These are phyloP conservation scores for Panagrolaimus sp. DNA, from an alignment of 1,140 invertebrate genomes.

Conservation along the genomic window DNA sequence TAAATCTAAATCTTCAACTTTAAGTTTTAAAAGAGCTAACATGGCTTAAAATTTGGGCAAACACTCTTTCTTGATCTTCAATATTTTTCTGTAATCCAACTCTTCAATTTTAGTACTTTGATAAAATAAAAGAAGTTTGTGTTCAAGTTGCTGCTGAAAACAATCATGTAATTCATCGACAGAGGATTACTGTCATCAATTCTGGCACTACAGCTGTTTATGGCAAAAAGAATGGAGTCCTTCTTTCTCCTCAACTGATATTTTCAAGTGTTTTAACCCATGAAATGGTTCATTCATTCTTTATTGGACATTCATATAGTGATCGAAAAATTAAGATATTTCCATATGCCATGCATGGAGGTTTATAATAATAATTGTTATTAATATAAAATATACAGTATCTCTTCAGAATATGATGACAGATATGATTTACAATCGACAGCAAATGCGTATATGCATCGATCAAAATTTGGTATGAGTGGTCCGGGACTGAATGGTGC, in stretches of 20 bases:
- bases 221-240: slow-evolving; percentile 52
- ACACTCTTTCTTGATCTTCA: too few relatives aligned
- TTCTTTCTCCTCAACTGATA: slow-evolving; percentile 50
- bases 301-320: slow-evolving; percentile 58
- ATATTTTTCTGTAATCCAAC: too few relatives aligned
- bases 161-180: slow-evolving; percentile 38
- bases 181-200: slow-evolving; percentile 53
- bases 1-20: too few relatives aligned
- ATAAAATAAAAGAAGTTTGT: slow-evolving; percentile 51
- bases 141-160: slow-evolving; percentile 31
- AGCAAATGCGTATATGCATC: slow-evolving; percentile 57
- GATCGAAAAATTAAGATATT: slow-evolving; percentile 54
- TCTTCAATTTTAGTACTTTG: slow-evolving; percentile 35
- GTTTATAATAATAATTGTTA: background rate
- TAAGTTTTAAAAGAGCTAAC: too few relatives aligned
- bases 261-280: slow-evolving; percentile 52
- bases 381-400: background rate
- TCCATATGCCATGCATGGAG: slow-evolving; percentile 40
- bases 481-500: slow-evolving; percentile 54
- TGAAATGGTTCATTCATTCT: slow-evolving; percentile 56
- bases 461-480: slow-evolving; percentile 48
- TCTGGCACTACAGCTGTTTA: slow-evolving; percentile 53
- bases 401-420: slow-evolving; percentile 52
- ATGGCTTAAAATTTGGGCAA: too few relatives aligned
- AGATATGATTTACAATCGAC: slow-evolving; percentile 56